Evolutionary conservation across 2,888 invertebrate species (phyloP).

Genomic region (Eupeodes luniger): DNA sequence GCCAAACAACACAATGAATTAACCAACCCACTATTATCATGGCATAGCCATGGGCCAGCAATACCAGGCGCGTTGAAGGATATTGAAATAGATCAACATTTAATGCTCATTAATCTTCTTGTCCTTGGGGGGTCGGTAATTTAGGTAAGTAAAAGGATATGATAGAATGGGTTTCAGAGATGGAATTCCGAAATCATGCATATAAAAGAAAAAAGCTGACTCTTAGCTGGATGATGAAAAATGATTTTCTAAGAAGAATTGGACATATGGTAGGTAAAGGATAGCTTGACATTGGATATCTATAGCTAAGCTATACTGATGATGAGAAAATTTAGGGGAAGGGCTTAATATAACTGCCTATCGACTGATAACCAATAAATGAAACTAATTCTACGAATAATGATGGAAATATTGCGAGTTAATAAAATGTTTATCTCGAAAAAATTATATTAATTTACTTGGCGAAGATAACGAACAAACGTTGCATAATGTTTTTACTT

Average conservation of each 20-base stretch:
- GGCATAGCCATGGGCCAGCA: not conserved
- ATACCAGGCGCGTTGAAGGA: conserved; percentile 2
- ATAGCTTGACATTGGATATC: conserved; percentile 19
- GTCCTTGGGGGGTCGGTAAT: conserved; percentile 10
- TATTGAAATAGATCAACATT: conserved; percentile 69
- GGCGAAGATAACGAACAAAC: too few relatives aligned
- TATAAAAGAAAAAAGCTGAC: not conserved
- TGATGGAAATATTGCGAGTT: not conserved
- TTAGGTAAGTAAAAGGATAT: not conserved
- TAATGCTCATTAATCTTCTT: conserved; percentile 71
- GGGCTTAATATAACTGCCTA: not conserved
- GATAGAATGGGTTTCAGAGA: conserved; percentile 32
- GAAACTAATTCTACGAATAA: conserved; percentile 1
- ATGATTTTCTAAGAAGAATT: conserved; percentile 26
- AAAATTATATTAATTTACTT: not conserved
- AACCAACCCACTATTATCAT: conserved; percentile 4
- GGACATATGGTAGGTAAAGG: conserved; percentile 15
- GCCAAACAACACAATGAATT: conserved; percentile 20
- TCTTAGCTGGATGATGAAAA: conserved; percentile 51
- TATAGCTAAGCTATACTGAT: not conserved
- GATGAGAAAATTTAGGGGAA: not conserved
- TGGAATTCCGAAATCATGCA: conserved; percentile 20
- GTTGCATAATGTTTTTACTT: too few relatives aligned
- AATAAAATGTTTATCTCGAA: not conserved
- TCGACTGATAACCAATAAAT: conserved; percentile 28